Conservation (phyloP, 2,113 vertebrate species). For the Natator depressus region DNA sequence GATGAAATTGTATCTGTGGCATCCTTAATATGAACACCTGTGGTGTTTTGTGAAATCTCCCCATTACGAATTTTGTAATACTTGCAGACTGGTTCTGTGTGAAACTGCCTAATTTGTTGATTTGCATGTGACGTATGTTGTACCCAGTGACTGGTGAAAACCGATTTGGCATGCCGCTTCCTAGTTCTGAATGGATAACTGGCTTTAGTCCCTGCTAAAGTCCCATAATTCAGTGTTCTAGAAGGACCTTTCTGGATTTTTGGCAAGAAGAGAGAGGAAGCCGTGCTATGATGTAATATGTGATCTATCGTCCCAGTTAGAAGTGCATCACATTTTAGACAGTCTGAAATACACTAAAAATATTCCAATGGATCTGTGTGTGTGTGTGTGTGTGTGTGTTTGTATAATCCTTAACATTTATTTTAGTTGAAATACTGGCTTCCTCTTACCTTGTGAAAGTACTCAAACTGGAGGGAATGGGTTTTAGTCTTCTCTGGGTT, state of each 20-base stretch:
- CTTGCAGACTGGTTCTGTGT: neutral
- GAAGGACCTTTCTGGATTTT: constrained; percentile 8
- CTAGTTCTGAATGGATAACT: constrained; percentile 50
- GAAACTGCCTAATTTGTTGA: constrained; percentile 47
- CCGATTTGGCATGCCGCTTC: constrained; percentile 29
- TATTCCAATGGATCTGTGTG: neutral
- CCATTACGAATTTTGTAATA: constrained; percentile 25
- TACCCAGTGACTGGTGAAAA: constrained; percentile 44
- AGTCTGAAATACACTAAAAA: neutral
- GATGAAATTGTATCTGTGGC: neutral
- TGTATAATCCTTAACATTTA: neutral
- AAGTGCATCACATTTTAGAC: neutral
- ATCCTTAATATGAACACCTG: neutral
- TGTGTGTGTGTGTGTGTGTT: neutral
- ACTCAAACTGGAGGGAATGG: neutral
- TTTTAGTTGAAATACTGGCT: constrained; percentile 17
- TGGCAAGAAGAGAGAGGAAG: neutral
- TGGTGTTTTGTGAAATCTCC: neutral
- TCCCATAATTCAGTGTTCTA: constrained; percentile 24
- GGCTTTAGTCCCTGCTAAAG: constrained; percentile 33
- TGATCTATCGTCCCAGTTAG: neutral
- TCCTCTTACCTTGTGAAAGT: neutral
- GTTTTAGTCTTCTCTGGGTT: constrained; percentile 32
- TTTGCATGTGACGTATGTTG: constrained; percentile 52
- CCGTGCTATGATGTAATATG: neutral